Evolutionary conservation across 2,797 vertebrate species (phyloP).

Genomic region (Hydrocynus forskahlii): DNA sequence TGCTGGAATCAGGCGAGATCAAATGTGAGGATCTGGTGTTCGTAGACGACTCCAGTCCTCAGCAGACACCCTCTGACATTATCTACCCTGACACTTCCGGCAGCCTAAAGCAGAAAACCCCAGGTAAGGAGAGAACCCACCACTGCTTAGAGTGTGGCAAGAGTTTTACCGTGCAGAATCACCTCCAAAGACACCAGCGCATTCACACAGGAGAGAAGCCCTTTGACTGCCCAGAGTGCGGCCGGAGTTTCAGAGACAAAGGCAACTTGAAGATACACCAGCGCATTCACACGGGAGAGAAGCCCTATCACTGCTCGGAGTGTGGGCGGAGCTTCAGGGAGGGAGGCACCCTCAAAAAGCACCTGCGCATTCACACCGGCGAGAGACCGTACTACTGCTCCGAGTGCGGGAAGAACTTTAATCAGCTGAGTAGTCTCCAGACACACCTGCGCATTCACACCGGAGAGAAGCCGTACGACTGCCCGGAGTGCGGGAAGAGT

Average conservation of each 20-base stretch:
- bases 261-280: constrained; percentile 14
- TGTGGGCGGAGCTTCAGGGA: not conserved
- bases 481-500: not conserved
- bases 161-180: constrained; percentile 1
- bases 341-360: constrained; percentile 7
- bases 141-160: constrained; percentile 4
- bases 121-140: not conserved
- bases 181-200: constrained; percentile 5
- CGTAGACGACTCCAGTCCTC: not conserved
- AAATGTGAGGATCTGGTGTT: constrained; percentile 2
- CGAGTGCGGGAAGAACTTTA: constrained; percentile 4
- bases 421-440: constrained; percentile 12
- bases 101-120: not conserved
- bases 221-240: constrained; percentile 28
- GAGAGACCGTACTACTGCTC: constrained; percentile 14
- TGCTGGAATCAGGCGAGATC: not conserved
- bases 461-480: constrained; percentile 3
- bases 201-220: constrained; percentile 47
- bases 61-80: not conserved
- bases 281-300: constrained; percentile 17
- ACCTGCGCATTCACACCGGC: constrained; percentile 13
- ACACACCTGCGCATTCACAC: constrained; percentile 1
- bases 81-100: not conserved
- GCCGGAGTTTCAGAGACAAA: constrained; percentile 13
- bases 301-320: not conserved